Evolutionary conservation across 2,888 invertebrate species (phyloP).

Genomic region (Scaptomyza tumidula): DNA sequence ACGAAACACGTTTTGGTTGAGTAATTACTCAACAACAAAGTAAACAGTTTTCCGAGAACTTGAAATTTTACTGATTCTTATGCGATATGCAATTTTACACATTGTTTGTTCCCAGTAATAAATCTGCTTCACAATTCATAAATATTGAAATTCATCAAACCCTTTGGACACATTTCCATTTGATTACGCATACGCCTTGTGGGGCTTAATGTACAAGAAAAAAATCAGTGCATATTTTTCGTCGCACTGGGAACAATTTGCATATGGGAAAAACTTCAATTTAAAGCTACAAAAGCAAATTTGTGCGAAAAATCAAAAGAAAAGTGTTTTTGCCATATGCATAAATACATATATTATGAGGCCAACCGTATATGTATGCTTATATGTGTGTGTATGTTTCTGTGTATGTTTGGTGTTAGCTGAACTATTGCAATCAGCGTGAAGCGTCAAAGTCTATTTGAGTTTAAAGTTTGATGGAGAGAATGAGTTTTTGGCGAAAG

Average conservation of each 20-base stretch:
- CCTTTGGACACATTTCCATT: conserved; percentile 7
- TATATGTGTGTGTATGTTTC: conserved; percentile 11
- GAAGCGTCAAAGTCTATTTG: conserved; percentile 79
- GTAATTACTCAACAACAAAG: neutral
- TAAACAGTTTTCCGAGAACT: neutral
- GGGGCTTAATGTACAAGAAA: conserved; percentile 4
- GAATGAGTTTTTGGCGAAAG: conserved; percentile 44
- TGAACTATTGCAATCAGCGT: conserved; percentile 75
- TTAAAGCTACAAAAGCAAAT: conserved; percentile 15
- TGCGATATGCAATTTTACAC: neutral
- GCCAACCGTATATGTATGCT: neutral
- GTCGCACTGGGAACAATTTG: conserved; percentile 12
- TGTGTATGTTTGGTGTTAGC: conserved; percentile 16
- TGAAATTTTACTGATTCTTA: neutral
- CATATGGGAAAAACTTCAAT: conserved; percentile 20
- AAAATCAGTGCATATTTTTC: conserved; percentile 10
- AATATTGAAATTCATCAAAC: conserved; percentile 6
- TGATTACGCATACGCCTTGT: conserved; percentile 34
- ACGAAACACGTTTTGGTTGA: neutral
- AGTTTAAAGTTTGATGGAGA: conserved; percentile 49
- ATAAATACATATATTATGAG: conserved; percentile 63
- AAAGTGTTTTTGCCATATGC: conserved; percentile 51
- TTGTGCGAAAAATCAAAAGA: conserved; percentile 46
- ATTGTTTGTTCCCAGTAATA: neutral
- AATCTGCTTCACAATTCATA: neutral